These are phyloP conservation scores for Liasis olivaceus DNA, from an alignment of 2,797 vertebrate genomes.

Conservation along the genomic window DNA sequence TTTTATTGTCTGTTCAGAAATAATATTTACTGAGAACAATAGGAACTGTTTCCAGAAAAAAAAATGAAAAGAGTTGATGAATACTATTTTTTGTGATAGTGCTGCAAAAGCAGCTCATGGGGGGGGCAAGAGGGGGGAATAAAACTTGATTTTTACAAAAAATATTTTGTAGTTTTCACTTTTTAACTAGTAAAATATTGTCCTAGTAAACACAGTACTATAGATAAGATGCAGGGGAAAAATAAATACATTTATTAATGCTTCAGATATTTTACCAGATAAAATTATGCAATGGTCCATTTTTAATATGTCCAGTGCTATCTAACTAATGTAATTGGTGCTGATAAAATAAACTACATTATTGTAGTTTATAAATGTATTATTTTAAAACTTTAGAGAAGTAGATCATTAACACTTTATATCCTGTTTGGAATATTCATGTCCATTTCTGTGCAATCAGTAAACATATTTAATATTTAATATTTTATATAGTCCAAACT, in stretches of 20 bases:
- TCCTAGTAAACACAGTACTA: not conserved
- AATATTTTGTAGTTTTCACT: not conserved
- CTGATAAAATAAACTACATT: not conserved
- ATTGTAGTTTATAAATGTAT: not conserved
- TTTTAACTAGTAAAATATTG: constrained; percentile 28
- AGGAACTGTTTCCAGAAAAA: not conserved
- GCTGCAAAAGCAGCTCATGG: constrained; percentile 27
- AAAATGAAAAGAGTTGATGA: not conserved
- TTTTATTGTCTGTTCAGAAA: not conserved
- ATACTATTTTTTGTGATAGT: constrained; percentile 27
- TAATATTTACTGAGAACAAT: not conserved
- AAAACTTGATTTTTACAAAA: not conserved
- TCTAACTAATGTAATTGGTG: not conserved
- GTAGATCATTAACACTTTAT: constrained; percentile 5
- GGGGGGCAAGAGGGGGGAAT: not conserved
- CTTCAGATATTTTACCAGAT: not conserved
- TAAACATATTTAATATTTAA: not conserved
- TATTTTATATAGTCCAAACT: not conserved
- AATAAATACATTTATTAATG: constrained; percentile 9
- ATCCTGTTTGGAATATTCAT: constrained; percentile 17
- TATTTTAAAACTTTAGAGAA: constrained; percentile 20
- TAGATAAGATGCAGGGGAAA: constrained; percentile 11
- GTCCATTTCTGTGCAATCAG: not conserved
- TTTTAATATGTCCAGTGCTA: constrained; percentile 22
- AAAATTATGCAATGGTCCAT: constrained; percentile 4